Evolutionary conservation across 2,888 invertebrate species (phyloP).

Genomic region (Drosophila multiciliata): DNA sequence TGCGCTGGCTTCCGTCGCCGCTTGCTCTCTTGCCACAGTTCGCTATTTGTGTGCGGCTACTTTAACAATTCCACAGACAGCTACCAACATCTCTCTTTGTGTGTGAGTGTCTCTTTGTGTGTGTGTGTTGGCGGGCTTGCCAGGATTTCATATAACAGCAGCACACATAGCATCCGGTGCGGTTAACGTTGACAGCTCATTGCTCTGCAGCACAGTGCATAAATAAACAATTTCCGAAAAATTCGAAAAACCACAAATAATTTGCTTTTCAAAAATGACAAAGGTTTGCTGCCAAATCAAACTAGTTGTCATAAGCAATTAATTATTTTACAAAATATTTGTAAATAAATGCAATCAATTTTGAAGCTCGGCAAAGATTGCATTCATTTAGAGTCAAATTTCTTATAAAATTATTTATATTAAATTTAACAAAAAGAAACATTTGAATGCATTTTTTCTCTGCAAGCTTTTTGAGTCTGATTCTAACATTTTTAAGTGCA

Average conservation of each 20-base stretch:
- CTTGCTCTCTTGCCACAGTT: neutral
- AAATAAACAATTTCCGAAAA: neutral
- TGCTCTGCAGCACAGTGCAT: conserved; percentile 9
- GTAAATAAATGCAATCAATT: neutral
- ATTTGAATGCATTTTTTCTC: neutral
- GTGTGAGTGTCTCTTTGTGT: neutral
- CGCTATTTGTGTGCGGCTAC: conserved; percentile 29
- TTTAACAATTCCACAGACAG: conserved; percentile 30
- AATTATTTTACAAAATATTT: neutral
- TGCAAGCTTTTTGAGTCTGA: neutral
- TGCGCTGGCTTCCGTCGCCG: conserved; percentile 30
- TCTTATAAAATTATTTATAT: too few relatives aligned
- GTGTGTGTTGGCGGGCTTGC: conserved; percentile 42
- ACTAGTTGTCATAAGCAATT: neutral
- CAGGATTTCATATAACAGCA: conserved; percentile 44
- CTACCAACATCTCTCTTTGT: neutral
- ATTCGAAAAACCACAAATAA: neutral
- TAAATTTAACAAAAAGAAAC: neutral
- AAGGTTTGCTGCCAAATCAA: neutral
- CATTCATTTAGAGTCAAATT: neutral
- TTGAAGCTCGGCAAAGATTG: neutral
- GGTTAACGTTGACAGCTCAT: conserved; percentile 63
- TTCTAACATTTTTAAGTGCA: neutral
- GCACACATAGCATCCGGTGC: conserved; percentile 52
- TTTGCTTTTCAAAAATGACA: neutral